phyloP scores from a whole-genome alignment of 2,113 vertebrate species.

The Zosterops lateralis region DNA sequence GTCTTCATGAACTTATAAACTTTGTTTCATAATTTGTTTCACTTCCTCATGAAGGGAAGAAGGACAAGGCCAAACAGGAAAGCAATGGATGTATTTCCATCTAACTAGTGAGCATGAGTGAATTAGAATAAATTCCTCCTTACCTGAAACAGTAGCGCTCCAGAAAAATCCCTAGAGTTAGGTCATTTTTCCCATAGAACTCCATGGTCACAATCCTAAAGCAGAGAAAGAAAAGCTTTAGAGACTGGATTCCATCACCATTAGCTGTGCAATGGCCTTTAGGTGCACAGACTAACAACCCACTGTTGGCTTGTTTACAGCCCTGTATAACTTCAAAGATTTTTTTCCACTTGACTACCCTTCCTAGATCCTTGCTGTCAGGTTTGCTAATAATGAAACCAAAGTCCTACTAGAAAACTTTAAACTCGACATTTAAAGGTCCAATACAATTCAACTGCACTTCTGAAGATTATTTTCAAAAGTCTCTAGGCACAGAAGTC shows the following conservation, averaged over 20 bases:
- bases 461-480: not conserved
- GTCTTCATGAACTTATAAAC: not conserved
- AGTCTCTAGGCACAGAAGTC: not conserved
- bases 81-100: not conserved
- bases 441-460: not conserved
- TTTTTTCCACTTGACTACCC: not conserved
- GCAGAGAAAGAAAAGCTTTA: not conserved
- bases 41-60: not conserved
- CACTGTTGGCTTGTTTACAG: not conserved
- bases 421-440: not conserved
- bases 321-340: not conserved
- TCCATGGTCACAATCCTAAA: conserved; percentile 99
- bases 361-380: not conserved
- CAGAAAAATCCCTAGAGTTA: conserved; percentile 94
- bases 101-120: not conserved
- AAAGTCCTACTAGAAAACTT: not conserved
- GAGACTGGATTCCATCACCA: not conserved
- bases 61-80: not conserved
- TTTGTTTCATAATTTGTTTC: not conserved
- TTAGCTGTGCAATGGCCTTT: not conserved
- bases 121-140: not conserved
- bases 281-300: not conserved
- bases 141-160: conserved; percentile 98
- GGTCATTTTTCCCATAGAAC: conserved; percentile 97
- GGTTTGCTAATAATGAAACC: not conserved